phyloP scores from a whole-genome alignment of 2,113 vertebrate genomes.

The Halcyon senegalensis region DNA sequence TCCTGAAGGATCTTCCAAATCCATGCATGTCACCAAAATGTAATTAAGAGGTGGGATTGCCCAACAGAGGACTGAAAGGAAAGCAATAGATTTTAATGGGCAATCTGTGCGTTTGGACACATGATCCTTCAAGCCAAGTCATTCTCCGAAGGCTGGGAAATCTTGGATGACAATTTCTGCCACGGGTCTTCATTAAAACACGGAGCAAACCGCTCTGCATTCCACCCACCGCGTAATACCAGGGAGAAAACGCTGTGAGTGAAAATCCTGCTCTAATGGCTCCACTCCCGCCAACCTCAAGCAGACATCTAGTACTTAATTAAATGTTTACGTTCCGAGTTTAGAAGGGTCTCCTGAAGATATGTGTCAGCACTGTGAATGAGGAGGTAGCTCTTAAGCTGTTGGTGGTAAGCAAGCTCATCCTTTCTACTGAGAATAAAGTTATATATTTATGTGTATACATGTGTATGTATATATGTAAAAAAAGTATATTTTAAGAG shows the following conservation, averaged over 20 bases:
- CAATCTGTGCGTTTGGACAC: neutral
- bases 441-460: accelerated
- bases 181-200: neutral
- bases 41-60: neutral
- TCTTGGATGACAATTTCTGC: neutral
- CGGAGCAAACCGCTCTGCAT: neutral
- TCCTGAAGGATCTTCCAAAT: neutral
- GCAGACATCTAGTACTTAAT: neutral
- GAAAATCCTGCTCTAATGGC: neutral
- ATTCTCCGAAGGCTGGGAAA: neutral
- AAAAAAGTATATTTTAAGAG: neutral
- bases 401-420: neutral
- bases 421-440: neutral
- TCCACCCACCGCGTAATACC: neutral
- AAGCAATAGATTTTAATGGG: neutral
- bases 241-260: neutral
- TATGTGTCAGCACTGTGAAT: neutral
- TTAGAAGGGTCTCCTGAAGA: neutral
- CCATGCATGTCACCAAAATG: neutral
- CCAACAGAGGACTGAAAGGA: neutral
- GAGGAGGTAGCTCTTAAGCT: neutral
- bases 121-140: neutral
- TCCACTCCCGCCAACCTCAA: neutral
- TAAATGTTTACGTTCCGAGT: neutral
- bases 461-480: neutral